Conservation (phyloP, 2,113 vertebrate species). For the Ginglymostoma cirratum region DNA sequence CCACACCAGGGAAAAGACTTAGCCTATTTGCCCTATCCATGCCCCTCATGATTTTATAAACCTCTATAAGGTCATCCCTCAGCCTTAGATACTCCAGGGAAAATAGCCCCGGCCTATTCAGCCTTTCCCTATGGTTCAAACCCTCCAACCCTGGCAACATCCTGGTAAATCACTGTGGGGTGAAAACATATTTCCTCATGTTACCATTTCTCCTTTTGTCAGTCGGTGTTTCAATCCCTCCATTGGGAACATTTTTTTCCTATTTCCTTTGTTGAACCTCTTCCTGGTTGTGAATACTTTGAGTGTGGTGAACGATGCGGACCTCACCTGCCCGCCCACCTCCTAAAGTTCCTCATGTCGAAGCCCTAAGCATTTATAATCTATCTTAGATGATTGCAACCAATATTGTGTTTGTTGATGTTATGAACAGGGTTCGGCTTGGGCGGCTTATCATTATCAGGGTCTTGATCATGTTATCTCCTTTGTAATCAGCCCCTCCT, state of each 20-base stretch:
- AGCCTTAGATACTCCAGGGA: no score
- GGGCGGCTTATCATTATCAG: not conserved
- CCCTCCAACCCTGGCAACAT: no score
- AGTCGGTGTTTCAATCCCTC: not conserved
- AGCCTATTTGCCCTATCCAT: no score
- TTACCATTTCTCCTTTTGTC: not conserved
- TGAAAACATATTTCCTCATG: not conserved
- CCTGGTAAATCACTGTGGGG: no score
- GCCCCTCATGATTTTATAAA: no score
- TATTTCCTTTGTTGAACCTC: not conserved
- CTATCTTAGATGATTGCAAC: not conserved
- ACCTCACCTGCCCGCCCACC: no score
- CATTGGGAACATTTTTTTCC: not conserved
- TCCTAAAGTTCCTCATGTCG: not conserved
- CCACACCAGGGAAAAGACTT: no score
- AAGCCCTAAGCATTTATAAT: not conserved
- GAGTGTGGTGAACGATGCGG: not conserved
- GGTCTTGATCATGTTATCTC: not conserved
- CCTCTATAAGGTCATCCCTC: no score
- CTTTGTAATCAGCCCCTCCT: not conserved
- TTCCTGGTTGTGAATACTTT: not conserved
- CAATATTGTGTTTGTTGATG: not conserved
- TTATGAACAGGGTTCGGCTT: not conserved
- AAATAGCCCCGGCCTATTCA: no score
- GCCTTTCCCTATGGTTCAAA: no score